Evolutionary conservation across 2,888 invertebrate species (phyloP), one percentile per base, ranked within the genome.

Genomic region (Cyclophora albipunctata): DNA sequence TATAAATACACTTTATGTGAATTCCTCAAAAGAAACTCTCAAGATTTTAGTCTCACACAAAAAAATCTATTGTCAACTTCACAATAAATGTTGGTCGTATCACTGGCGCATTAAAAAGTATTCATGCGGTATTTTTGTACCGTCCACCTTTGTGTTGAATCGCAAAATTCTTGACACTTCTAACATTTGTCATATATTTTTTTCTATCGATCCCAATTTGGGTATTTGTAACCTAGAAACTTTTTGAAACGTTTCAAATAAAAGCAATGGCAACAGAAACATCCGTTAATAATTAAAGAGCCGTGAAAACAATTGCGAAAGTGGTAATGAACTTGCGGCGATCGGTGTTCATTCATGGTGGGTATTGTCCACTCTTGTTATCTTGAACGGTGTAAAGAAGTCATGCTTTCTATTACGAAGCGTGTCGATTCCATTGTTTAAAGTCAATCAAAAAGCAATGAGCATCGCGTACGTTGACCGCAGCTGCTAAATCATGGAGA

Each of bases 21-120:
- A 84, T 79, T 79, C 73, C 67, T 73, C 75, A 77, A 82, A 81
- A 80, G 74, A 79, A 74, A 71, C 78, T 83, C 84, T 84, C 79
- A 75, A 86, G 85, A 83, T 74, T 77, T 71, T 67, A 73, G 69
- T 81, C 78, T 71, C 78, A 80, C 75, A 73, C 75, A 83, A 83
- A 84, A 37, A 85, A 81, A 78, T 59, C 81, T 74, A 79, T 86
- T 86, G 84, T 85, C 64, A 71, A 66, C 59, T 62, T 67, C 69
- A 86, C 84, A 86, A 86, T 84, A 69, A 66, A 71, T 73, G 77
- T 76, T 83, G 84, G 87, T 81, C 85, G 86, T 86, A 88, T 87
- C 86, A 78, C 77, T 85, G 84, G 83, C 85, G 73, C 85, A 87
- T 88, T 87, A 88, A 88, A 88, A 86, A 87, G 86, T 84, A 88